A percentile compares a stretch with the other conserved stretches of the same genome.
Evolutionary conservation across 2,797 vertebrate genomes (phyloP).

Genomic region (Cirrhinus molitorella): DNA sequence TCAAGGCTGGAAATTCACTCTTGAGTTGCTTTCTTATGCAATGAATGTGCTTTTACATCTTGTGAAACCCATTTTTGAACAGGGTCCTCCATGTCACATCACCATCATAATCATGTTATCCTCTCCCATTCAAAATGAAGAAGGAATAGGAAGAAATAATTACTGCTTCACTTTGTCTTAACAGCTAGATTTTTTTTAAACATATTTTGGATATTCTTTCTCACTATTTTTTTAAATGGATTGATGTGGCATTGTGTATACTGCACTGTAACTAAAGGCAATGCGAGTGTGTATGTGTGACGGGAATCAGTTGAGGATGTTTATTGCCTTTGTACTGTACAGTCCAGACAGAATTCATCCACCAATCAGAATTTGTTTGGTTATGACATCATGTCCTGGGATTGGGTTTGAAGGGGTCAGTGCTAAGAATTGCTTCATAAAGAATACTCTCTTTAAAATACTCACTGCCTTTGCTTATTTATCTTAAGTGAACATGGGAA

Average conservation of each 20-base stretch:
- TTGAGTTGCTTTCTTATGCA: slow-evolving; percentile 15
- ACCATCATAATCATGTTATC: slow-evolving; percentile 3
- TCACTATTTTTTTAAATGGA: slow-evolving; percentile 7
- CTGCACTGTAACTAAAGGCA: slow-evolving; percentile 37
- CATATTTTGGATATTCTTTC: neutral
- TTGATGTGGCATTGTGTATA: slow-evolving; percentile 26
- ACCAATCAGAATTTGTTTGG: slow-evolving; percentile 79
- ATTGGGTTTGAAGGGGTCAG: slow-evolving; percentile 81
- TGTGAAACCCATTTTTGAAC: slow-evolving; percentile 23
- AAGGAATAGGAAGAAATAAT: neutral
- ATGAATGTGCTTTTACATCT: neutral
- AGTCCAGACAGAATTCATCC: slow-evolving; percentile 82
- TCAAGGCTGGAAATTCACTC: slow-evolving; percentile 1
- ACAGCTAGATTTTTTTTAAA: neutral
- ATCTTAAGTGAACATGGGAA: slow-evolving; percentile 48
- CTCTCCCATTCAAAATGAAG: slow-evolving; percentile 40
- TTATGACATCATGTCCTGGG: slow-evolving; percentile 81
- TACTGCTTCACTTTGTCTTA: slow-evolving; percentile 28
- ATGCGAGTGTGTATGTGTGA: slow-evolving; percentile 47
- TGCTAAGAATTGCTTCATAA: slow-evolving; percentile 86
- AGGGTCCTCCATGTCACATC: slow-evolving; percentile 40
- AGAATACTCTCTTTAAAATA: slow-evolving; percentile 84
- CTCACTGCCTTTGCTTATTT: slow-evolving; percentile 58
- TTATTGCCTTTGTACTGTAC: slow-evolving; percentile 76
- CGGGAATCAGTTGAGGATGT: slow-evolving; percentile 52